phyloP scores from a whole-genome alignment of 2,888 invertebrate genomes.

The Pseudanteris insignis region DNA sequence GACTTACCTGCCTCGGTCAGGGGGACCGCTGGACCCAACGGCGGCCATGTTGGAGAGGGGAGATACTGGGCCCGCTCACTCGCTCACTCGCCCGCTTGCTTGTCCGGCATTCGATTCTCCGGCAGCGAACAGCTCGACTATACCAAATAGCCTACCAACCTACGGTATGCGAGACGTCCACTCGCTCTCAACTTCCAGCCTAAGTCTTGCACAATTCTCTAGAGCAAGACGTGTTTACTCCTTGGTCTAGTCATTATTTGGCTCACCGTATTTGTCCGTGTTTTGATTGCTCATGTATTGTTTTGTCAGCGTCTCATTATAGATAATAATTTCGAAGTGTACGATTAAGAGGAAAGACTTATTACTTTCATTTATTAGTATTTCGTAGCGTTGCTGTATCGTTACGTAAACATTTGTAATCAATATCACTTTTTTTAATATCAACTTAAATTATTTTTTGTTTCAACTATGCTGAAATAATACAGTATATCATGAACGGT shows the following conservation, averaged over 20 bases:
- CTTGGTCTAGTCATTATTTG: slow-evolving; percentile 1
- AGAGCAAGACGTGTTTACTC: slow-evolving; percentile 1
- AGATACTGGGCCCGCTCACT: slow-evolving; percentile 42
- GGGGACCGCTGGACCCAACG: slow-evolving; percentile 58
- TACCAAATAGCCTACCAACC: slow-evolving; percentile 55
- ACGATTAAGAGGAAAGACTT: too few relatives aligned
- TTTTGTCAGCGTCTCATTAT: too few relatives aligned
- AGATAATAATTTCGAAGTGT: too few relatives aligned
- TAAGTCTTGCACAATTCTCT: slow-evolving; percentile 24
- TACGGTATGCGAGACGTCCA: slow-evolving; percentile 55
- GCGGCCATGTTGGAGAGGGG: slow-evolving; percentile 65
- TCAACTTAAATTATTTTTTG: too few relatives aligned
- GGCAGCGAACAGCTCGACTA: slow-evolving; percentile 55
- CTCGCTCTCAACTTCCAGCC: slow-evolving; percentile 49
- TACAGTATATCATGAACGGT: too few relatives aligned
- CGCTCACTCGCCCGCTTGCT: slow-evolving; percentile 27
- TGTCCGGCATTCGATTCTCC: slow-evolving; percentile 54
- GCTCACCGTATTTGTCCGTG: too few relatives aligned
- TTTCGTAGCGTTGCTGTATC: too few relatives aligned
- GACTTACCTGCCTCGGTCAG: slow-evolving; percentile 53
- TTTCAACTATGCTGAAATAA: too few relatives aligned
- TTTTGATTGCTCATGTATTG: neutral
- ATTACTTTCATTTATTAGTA: too few relatives aligned
- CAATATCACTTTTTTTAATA: too few relatives aligned
- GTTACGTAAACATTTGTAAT: too few relatives aligned